Evolutionary conservation across 1,140 invertebrate genomes (phyloP), one percentile per base, ranked within the genome.

Genomic region (Scaptomyza hsui): DNA sequence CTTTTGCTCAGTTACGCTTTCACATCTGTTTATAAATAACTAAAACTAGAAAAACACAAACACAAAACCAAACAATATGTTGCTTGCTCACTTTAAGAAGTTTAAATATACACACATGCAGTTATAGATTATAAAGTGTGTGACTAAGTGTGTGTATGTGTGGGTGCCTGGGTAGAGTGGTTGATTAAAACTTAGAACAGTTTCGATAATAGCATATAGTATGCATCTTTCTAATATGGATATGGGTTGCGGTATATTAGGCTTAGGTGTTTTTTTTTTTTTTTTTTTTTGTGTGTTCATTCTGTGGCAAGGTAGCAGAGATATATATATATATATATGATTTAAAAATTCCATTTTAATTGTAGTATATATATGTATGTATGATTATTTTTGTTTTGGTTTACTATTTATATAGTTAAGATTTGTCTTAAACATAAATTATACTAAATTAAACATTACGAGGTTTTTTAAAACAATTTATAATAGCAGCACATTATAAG

Each of bases 11-110:
- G 18, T 65, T 45, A 29, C 7, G 26, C 26, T 29, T 18, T 60
- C 10, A 24, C 19, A 19, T 47, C 19, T 61, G 49, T 69, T 81
- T 67, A 81, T 86, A 86, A 88, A 88, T 88, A 88, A 82, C 67
- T 88, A 89, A 76, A 88, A 82, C 82, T 88, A 88, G 19, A 72
- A 88, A 69, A 89, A 88, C 80, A 85, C 78, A 81, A 81, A 81
- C 73, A 81, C 81, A 81, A 64, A 85, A 79, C 59, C 63, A 72
- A 67, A 67, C 62, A 72, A 67, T 37, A 37, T 29, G 29, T 52
- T 52, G 44, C 63, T 75, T 71, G 19, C 62, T 69, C 67, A 67
- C 44, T 78, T 78, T 56, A 62, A 76, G 45, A 74, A 76, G 52
- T 80, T 49, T 51, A 64, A 80, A 61, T 79, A 65, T 48, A 70